Evolutionary conservation across 2,797 vertebrate species (phyloP), one percentile per base, ranked within the genome.

Genomic region (Lophius americanus): DNA sequence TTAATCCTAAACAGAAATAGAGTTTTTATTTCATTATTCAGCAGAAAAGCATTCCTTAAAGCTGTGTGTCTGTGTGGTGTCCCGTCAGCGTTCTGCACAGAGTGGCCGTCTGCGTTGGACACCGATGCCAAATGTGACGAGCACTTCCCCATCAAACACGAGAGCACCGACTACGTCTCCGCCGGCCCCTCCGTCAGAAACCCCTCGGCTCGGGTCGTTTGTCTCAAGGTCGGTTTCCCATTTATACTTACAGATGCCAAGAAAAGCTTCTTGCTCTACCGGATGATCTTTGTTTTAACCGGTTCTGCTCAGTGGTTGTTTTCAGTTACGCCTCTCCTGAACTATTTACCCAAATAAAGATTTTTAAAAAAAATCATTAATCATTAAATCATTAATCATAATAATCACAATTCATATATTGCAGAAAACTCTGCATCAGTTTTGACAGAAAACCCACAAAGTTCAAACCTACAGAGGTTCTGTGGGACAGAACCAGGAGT

Each of bases 51-150:
- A 12, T 44, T 44, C 0, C 23, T 23, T 23, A 23, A 23, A 23
- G 23, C 23, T 23, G 23, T 23, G 23, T 23, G 23, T 23, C 1
- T 23, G 23, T 23, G 23, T 23, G 23, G 23, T 23, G 23, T 23
- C 23, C 36, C n/a, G 1, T 42, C 75, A 99, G 98, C 95, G 3
- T 99, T 99, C 91, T 98, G 97, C 67, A 99, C 96, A 9, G 94
- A 96, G 62, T 99, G 98, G 98, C 98, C 98, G 2, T 86, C 92
- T n/a, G 90, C 88, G 39, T 80, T 99, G 77, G 93, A 95, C 85
- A 94, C 90, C 0, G 94, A 95, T 51, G 90, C 92, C 60, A 94
- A 93, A 50, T 96, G 96, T 75, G 91, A 94, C 52, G 67, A 93
- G 76, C 93, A 93, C 85, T 98, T 98, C 81, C 98, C 98, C 6